Evolutionary conservation across 1,140 invertebrate genomes (phyloP).

Genomic region (Zeugodacus cucurbitae): DNA sequence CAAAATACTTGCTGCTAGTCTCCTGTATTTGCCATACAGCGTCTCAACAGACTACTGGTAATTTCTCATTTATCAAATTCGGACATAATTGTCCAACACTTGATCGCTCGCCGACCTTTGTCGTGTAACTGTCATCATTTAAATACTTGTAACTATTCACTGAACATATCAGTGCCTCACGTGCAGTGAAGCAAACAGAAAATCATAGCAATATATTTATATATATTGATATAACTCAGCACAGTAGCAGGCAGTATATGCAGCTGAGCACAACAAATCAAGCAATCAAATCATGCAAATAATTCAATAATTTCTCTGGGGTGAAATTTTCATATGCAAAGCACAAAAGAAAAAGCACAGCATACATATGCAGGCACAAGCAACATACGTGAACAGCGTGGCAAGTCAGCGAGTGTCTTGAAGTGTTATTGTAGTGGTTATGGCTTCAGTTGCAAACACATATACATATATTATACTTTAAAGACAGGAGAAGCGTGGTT

Average conservation of each 20-base stretch:
- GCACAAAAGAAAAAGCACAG: neutral
- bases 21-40: too few relatives aligned
- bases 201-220: neutral
- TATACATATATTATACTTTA: neutral
- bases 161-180: neutral
- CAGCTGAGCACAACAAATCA: neutral
- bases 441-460: neutral
- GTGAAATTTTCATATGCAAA: slow-evolving; percentile 63
- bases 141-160: neutral
- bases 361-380: neutral
- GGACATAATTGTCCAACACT: neutral
- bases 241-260: neutral
- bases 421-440: too few relatives aligned
- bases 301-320: slow-evolving; percentile 63
- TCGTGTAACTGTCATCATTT: neutral
- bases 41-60: too few relatives aligned
- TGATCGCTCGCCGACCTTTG: neutral
- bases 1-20: too few relatives aligned
- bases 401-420: too few relatives aligned
- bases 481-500: neutral
- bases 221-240: neutral
- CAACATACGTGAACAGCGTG: neutral
- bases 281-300: slow-evolving; percentile 60
- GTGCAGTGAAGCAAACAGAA: neutral
- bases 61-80: too few relatives aligned